These are phyloP conservation scores for Pseudomyrmex cubaensis DNA, from an alignment of 1,140 invertebrate genomes.

Conservation along the genomic window DNA sequence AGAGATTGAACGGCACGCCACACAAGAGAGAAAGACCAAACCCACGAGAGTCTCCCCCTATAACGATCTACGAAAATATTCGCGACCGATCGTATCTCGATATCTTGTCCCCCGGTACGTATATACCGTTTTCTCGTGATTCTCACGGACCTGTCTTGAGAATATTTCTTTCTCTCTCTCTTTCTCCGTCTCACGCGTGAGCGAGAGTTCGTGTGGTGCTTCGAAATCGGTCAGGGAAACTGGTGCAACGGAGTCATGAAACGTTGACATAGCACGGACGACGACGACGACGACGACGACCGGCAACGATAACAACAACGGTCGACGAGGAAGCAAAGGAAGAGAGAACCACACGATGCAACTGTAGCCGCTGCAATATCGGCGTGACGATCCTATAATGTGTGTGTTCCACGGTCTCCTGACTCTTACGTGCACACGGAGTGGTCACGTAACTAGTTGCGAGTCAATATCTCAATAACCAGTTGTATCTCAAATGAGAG, in stretches of 20 bases:
- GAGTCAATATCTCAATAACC: no score
- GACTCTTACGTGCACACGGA: slow-evolving; percentile 27
- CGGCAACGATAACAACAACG: slow-evolving; percentile 46
- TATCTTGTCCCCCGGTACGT: not conserved
- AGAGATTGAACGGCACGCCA: slow-evolving; percentile 41
- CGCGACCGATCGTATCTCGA: slow-evolving; percentile 42
- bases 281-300: slow-evolving; percentile 42
- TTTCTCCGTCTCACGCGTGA: not conserved
- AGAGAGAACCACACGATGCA: slow-evolving; percentile 63
- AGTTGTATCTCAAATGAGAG: no score
- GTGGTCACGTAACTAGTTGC: slow-evolving; percentile 37
- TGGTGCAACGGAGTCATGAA: slow-evolving; percentile 67
- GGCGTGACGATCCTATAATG: slow-evolving; percentile 71
- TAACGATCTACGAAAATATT: slow-evolving; percentile 66
- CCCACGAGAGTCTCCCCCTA: not conserved
- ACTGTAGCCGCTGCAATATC: slow-evolving; percentile 51
- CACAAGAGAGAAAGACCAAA: slow-evolving; percentile 7
- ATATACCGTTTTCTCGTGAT: slow-evolving; percentile 63
- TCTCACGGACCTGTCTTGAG: slow-evolving; percentile 62
- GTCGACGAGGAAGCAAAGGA: slow-evolving; percentile 56
- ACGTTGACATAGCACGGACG: slow-evolving; percentile 66
- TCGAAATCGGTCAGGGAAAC: slow-evolving; percentile 73
- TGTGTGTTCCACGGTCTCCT: slow-evolving; percentile 51
- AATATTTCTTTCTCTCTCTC: not conserved
- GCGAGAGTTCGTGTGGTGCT: not conserved